Evolutionary conservation across 2,888 invertebrate species (phyloP), one percentile per base, ranked within the genome.

Genomic region (Dinocampus coccinellae): DNA sequence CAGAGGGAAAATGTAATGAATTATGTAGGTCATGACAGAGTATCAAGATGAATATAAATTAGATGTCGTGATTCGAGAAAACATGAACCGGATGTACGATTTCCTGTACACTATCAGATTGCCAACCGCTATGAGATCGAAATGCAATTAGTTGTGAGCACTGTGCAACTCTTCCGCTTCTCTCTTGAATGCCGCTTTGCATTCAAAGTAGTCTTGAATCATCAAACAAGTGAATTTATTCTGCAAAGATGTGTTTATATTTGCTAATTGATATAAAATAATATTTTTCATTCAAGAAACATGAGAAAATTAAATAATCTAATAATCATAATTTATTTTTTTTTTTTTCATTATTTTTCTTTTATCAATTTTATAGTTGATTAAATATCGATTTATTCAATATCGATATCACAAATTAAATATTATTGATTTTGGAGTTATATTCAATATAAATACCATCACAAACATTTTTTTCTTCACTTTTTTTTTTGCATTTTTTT

Each of bases 81-180:
- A 11, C 22, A 47, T 47, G n/a, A 42, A 63, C 47, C 47, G 63
- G 63, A 29, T 7, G 47, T 63, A 16, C 42, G 63, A 63, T 63
- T 63, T 29, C 42, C 42, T 26, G 26, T 47, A 29, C n/a, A n/a
- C 63, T 63, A 29, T 24, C 47, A 29, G 42, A 29, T 63, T 47
- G 26, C 29, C 11, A 16, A 29, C 24, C 2, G 29, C 29, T 13
- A 29, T 6, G 16, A 63, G 24, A 47, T 63, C 63, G 29, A 42
- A 39, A 39, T 42, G n/a, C 20, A 26, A 42, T 24, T 63, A 42
- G 29, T 63, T 29, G 29, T 29, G 47, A 42, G 24, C n/a, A 36
- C 22, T 26, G 26, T 13, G n/a, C n/a, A 29, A 13, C 62, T 24
- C 42, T 22, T 42, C 10, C 26, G 10, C 26, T 10, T 11, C 10